phyloP scores from a whole-genome alignment of 2,888 invertebrate species.

The Toxonevra muliebris region DNA sequence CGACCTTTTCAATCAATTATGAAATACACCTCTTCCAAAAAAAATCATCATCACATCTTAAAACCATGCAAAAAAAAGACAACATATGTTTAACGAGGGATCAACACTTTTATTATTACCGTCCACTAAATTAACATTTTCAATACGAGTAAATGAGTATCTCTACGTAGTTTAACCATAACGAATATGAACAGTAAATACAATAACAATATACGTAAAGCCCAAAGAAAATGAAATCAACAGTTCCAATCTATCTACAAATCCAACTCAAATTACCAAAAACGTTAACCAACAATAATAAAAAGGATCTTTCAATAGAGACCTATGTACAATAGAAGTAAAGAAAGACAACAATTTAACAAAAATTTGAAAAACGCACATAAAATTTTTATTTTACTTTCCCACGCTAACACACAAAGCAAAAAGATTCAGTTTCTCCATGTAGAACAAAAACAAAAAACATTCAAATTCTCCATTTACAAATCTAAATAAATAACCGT shows the following conservation, averaged over 20 bases:
- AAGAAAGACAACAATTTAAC: conserved; percentile 12
- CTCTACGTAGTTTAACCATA: no score
- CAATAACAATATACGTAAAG: no score
- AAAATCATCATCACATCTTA: not conserved
- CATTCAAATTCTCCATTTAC: no score
- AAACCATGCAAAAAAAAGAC: conserved; percentile 31
- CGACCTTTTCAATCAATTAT: no score
- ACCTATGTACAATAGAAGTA: not conserved
- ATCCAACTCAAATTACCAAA: conserved; percentile 26
- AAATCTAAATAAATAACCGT: no score
- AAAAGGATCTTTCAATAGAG: no score
- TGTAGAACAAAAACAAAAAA: conserved; percentile 3
- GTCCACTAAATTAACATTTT: no score
- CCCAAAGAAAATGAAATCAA: no score
- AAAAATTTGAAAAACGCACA: conserved; percentile 5
- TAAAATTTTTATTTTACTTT: conserved; percentile 47
- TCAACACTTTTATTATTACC: conserved; percentile 42
- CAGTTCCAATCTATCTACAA: not conserved
- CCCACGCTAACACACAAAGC: conserved; percentile 44
- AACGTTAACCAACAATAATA: not conserved
- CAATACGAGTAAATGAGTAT: no score
- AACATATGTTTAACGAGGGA: conserved; percentile 63
- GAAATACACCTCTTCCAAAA: no score
- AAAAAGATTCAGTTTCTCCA: conserved; percentile 17
- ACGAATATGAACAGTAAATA: no score